Percentiles rank a stretch among this genome's conserved stretches.
Evolutionary conservation across 64 coral and sea anemone genomes (phyloP).

Genomic region (Platygyra sinensis): DNA sequence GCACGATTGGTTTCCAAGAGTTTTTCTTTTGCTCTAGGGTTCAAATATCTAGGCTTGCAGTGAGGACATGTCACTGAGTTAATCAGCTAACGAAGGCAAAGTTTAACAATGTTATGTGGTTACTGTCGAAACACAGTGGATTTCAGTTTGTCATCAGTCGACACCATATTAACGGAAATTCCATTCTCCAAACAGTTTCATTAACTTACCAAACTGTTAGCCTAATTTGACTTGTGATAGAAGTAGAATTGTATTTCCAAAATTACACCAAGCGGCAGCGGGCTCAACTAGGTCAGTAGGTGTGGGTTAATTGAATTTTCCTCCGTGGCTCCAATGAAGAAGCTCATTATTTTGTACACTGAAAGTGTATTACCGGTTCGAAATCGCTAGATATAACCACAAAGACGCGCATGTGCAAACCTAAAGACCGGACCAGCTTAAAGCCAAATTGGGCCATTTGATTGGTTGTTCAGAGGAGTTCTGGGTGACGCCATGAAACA

Average conservation of each 20-base stretch:
- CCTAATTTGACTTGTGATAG: background rate
- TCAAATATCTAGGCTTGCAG: background rate
- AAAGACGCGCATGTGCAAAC: background rate
- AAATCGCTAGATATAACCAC: background rate
- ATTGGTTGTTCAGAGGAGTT: background rate
- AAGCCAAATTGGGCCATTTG: background rate
- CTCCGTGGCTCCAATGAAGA: background rate
- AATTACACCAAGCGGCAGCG: background rate
- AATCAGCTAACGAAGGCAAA: background rate
- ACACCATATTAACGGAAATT: background rate
- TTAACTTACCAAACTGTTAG: background rate
- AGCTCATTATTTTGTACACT: background rate
- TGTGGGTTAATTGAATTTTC: background rate
- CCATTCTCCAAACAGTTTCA: background rate
- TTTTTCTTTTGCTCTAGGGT: background rate
- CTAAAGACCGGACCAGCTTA: background rate
- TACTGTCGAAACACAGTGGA: background rate
- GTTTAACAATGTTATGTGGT: background rate
- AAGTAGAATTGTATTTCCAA: background rate
- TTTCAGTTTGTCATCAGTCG: background rate
- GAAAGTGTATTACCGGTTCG: background rate
- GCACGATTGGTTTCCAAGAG: background rate
- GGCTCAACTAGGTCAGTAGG: background rate
- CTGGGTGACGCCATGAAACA: background rate
- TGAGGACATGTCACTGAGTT: background rate